A percentile compares a stretch with the other conserved stretches of the same genome.
These are phyloP conservation scores for Brachionus paranguensis DNA, from an alignment of 1,140 invertebrate genomes.

Conservation along the genomic window DNA sequence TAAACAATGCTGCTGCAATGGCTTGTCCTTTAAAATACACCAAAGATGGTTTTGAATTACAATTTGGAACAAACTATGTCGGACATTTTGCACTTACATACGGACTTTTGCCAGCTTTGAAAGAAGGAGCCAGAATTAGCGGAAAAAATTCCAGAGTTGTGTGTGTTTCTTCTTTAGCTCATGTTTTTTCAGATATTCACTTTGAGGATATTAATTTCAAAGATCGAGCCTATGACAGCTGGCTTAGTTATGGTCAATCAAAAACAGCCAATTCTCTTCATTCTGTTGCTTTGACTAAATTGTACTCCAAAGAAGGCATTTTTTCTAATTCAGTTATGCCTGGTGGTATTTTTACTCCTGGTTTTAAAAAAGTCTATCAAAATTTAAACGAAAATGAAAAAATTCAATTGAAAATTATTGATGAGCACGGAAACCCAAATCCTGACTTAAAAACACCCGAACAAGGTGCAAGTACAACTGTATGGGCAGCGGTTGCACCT, in stretches of 20 bases:
- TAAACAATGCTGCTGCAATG: background rate
- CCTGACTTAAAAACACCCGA: conserved; percentile 38
- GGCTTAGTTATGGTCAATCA: conserved; percentile 45
- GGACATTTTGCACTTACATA: conserved; percentile 51
- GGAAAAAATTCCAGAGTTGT: conserved; percentile 43
- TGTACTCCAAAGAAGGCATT: background rate
- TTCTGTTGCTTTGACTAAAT: conserved; percentile 41
- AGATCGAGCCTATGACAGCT: background rate
- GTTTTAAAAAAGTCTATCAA: background rate
- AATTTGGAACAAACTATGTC: conserved; percentile 58
- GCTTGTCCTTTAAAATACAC: conserved; percentile 42
- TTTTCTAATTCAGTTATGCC: background rate
- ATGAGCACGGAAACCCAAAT: background rate
- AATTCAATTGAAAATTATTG: background rate
- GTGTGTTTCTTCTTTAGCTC: conserved; percentile 44
- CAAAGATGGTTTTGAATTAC: conserved; percentile 72
- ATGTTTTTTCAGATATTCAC: conserved; percentile 40
- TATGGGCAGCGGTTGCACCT: conserved; percentile 70
- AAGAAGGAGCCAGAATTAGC: background rate
- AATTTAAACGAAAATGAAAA: background rate
- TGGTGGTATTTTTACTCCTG: background rate
- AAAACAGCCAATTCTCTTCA: conserved; percentile 49
- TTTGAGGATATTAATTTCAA: conserved; percentile 40
- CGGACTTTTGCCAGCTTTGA: conserved; percentile 42
- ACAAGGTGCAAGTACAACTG: conserved; percentile 70